Evolutionary conservation across 2,113 vertebrate genomes (phyloP).

Genomic region (Gorsachius goisagi): DNA sequence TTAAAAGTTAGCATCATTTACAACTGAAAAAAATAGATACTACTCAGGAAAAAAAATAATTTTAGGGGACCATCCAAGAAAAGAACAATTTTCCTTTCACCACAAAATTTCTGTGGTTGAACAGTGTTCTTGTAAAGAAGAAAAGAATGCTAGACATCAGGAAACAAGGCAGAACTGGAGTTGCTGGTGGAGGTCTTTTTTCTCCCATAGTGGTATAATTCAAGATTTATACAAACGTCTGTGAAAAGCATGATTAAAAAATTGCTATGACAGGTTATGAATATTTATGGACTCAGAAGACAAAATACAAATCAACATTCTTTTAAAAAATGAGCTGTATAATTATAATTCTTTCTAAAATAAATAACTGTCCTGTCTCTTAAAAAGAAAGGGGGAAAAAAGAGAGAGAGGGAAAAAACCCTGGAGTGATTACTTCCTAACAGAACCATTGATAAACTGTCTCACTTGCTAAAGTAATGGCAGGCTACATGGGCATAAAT

Average conservation of each 20-base stretch:
- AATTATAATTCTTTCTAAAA: background rate
- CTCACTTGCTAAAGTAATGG: background rate
- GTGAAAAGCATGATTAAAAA: background rate
- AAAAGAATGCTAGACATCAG: background rate
- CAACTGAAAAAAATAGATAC: background rate
- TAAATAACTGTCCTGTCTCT: background rate
- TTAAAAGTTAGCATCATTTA: background rate
- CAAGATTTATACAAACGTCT: background rate
- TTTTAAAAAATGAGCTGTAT: background rate
- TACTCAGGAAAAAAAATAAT: background rate
- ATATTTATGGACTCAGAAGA: background rate
- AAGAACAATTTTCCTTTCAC: background rate
- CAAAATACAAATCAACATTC: background rate
- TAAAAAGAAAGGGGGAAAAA: background rate
- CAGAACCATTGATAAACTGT: background rate
- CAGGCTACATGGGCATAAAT: background rate
- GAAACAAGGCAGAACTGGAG: background rate
- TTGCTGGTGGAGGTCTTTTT: background rate
- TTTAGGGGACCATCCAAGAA: background rate
- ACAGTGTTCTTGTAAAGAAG: background rate
- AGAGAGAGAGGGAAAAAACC: background rate
- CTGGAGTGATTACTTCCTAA: background rate
- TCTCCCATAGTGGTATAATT: background rate
- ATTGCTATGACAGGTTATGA: rapidly evolving
- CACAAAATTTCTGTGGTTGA: background rate